Evolutionary conservation across 2,113 vertebrate species (phyloP), one percentile per base, ranked within the genome.

Genomic region (Chlorodrepanis virens): DNA sequence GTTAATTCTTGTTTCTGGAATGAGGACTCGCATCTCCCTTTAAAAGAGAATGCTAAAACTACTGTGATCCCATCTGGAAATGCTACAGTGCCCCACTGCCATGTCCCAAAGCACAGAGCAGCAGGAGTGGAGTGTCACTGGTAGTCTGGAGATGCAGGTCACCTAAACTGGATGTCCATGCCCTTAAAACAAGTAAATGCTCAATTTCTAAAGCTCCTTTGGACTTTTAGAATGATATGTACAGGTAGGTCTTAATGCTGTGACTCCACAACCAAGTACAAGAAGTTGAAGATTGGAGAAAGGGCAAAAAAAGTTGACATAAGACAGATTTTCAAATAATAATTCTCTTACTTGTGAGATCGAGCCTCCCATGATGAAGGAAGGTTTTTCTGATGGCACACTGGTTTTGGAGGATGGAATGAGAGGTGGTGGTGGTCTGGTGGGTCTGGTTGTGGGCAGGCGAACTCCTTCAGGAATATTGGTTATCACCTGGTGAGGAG

Each of bases 361-460:
- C 44, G 99, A 99, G 93, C 99, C 99, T 87, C 99, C 99, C 96
- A 99, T 99, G 96, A 99, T 99, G 97, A 99, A 99, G 40, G 99
- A 99, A 25, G 99, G 99, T 94, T 99, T 99, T 97, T 99, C 99
- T 23, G 99, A 98, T 80, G 98, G 97, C 77, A 96, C 95, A 20
- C 97, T 97, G n/a, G 98, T 99, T 98, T 99, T 99, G 96, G 99
- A 99, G 45, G 99, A 99, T n/a, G 99, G 99, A 98, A 99, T 99
- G 97, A 99, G 99, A 7, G 99, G 99, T 60, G 99, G 99, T 10
- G 99, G 99, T 54, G 99, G 99, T 92, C 99, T 98, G 80, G 99
- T 99, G 93, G 99, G 98, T 90, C 99, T 98, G 60, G 98, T 98
- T 68, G 99, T 99, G 2, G 99, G 97, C 89, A 99, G 98, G 12